Conservation (phyloP, 2,797 vertebrate species). For the Oryzias sinensis region DNA sequence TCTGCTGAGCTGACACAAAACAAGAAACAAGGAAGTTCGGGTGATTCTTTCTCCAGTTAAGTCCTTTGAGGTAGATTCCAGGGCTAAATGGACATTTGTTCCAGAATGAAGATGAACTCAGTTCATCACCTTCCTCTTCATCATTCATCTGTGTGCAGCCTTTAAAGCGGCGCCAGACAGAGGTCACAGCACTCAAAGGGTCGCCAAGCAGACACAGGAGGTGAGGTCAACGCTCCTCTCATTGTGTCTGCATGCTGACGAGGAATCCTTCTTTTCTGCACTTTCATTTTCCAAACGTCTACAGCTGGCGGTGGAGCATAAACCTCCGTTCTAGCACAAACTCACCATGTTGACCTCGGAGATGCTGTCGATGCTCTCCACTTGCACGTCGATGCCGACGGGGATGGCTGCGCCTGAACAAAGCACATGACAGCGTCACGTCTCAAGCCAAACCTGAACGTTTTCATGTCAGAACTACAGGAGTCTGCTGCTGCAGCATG, state of each 20-base stretch:
- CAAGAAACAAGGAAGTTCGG: no score
- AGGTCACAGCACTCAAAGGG: constrained; percentile 25
- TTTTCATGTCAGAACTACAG: no score
- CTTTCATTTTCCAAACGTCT: background rate
- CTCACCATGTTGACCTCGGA: constrained; percentile 93
- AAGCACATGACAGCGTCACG: background rate
- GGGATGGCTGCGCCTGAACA: constrained; percentile 84
- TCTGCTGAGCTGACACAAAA: no score
- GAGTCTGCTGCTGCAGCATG: no score
- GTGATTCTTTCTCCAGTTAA: no score
- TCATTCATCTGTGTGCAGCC: constrained; percentile 15
- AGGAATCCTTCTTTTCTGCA: background rate
- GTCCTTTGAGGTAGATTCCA: no score
- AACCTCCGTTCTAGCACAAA: background rate
- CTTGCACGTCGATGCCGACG: constrained; percentile 89
- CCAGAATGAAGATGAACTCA: no score
- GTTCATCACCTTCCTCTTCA: background rate
- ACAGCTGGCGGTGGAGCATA: no score
- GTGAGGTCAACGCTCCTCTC: constrained; percentile 2
- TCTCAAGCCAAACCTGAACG: no score
- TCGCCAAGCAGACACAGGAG: constrained; percentile 27
- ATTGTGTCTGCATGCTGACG: background rate
- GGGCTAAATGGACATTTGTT: no score
- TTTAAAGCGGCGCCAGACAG: background rate
- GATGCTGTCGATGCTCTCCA: constrained; percentile 94